A percentile compares a stretch with the other conserved stretches of the same genome.
Evolutionary conservation across 2,888 invertebrate genomes (phyloP).

Genomic region (Leuctra nigra): DNA sequence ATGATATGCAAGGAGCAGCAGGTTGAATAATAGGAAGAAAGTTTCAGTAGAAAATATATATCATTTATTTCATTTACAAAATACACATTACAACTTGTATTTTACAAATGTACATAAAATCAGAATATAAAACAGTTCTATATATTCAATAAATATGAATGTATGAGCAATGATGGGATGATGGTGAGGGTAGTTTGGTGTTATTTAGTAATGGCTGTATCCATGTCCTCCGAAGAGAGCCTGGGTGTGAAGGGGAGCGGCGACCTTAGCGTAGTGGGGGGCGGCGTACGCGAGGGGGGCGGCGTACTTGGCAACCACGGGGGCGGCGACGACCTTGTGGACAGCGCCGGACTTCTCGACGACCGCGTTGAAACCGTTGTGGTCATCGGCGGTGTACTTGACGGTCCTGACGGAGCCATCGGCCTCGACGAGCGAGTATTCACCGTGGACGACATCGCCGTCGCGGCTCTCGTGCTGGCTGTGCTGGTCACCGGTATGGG

Average conservation of each 20-base stretch:
- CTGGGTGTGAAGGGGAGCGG: slow-evolving; percentile 10
- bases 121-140: neutral
- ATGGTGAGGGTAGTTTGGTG: neutral
- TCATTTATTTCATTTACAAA: neutral
- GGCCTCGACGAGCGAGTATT: slow-evolving; percentile 46
- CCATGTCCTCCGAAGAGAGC: neutral
- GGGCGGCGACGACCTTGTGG: slow-evolving; percentile 9
- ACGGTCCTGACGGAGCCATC: slow-evolving; percentile 47
- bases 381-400: slow-evolving; percentile 39
- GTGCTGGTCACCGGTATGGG: slow-evolving; percentile 47
- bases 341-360: slow-evolving; percentile 35
- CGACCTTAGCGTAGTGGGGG: slow-evolving; percentile 12
- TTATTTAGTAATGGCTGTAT: slow-evolving; percentile 7
- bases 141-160: slow-evolving; percentile 6
- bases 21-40: neutral
- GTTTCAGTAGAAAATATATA: neutral
- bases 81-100: neutral
- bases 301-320: slow-evolving; percentile 14
- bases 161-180: slow-evolving; percentile 5
- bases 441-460: slow-evolving; percentile 46
- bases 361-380: slow-evolving; percentile 11
- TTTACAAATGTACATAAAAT: neutral
- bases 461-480: slow-evolving; percentile 46
- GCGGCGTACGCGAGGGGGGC: slow-evolving; percentile 16
- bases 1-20: too few species aligned